Conservation (phyloP, 1,140 invertebrate genomes). For the Physella acuta region DNA sequence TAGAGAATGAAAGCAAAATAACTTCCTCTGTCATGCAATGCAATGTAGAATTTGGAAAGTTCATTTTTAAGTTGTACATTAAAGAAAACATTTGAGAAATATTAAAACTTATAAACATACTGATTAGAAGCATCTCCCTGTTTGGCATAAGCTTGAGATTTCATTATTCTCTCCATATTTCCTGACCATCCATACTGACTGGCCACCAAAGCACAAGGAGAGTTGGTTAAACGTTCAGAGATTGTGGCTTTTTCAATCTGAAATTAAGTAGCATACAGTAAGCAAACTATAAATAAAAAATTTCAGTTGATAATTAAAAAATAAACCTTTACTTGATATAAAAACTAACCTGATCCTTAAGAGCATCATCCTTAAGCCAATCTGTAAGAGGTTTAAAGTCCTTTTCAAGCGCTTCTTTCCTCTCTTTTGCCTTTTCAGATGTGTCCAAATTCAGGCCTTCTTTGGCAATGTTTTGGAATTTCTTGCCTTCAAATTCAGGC, state of each 20-base stretch:
- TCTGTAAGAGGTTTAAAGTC: constrained; percentile 87
- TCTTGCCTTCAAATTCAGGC: constrained; percentile 99
- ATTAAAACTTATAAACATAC: constrained; percentile 50
- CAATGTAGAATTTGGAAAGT: too few species aligned
- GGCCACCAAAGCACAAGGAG: constrained; percentile 95
- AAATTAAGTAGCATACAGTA: constrained; percentile 27
- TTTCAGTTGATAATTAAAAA: neutral
- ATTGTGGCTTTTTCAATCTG: constrained; percentile 79
- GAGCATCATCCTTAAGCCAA: constrained; percentile 84
- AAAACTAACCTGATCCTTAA: constrained; percentile 76
- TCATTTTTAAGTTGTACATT: neutral
- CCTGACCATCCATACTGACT: constrained; percentile 95
- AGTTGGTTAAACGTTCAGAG: constrained; percentile 86
- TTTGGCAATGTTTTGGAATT: constrained; percentile 99
- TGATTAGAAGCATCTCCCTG: constrained; percentile 85
- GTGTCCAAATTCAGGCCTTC: constrained; percentile 87
- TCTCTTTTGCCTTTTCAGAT: constrained; percentile 79
- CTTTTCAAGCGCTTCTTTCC: constrained; percentile 76
- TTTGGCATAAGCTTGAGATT: constrained; percentile 96
- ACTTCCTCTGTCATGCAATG: neutral
- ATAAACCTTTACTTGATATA: neutral
- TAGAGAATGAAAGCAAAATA: constrained; percentile 14
- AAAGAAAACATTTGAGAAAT: neutral
- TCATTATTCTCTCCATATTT: constrained; percentile 96
- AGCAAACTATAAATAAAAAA: constrained; percentile 14